Evolutionary conservation across 2,113 vertebrate species (phyloP), one percentile per base, ranked within the genome.

Genomic region (Phycodurus eques): DNA sequence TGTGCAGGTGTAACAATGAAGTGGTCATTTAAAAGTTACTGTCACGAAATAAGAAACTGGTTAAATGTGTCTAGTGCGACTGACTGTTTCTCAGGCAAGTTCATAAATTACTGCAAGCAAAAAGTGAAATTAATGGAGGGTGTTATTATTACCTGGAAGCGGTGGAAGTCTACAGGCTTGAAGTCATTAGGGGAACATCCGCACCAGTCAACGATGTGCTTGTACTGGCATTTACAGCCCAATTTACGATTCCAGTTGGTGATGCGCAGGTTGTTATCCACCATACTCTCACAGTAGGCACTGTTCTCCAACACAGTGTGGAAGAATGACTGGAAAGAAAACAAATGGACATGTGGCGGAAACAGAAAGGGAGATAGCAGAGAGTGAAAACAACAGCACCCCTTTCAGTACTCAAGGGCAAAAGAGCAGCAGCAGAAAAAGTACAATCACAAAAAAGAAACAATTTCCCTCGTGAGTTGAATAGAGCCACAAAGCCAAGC

Each of bases 161-260:
- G 94, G 62, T 97, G 97, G 87, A 99, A 96, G 78, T 99, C 98
- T 15, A 94, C 88, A 0, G 96, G 97, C 85, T 98, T 98, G 94
- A 88, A 92, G 85, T 97, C 95, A 6, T 96, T 97, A 1, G 96
- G 96, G 0, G 96, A 97, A 71, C 96, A 97, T 79, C 96, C 96
- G 49, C 96, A 97, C 96, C 96, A 97, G 91, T 97, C 96, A 19
- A 97, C 96, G 5, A 97, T 97, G 92, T 97, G 95, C 87, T 97
- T 97, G 91, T 97, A 97, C 83, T 97, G 96, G 60, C 96, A 97
- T 84, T 96, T 96, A 74, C 96, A 97, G 51, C 96, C 96, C 0
- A 97, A 93, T 82, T 96, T 97, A 31, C 96, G 93, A 90, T 97
- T 97, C 96, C 96, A 97, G 91, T 97, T 97, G 0, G 96, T 97